A percentile compares a stretch with the other conserved stretches of the same genome.
Evolutionary conservation across 2,888 invertebrate genomes (phyloP).

Genomic region (Crematogaster levior): DNA sequence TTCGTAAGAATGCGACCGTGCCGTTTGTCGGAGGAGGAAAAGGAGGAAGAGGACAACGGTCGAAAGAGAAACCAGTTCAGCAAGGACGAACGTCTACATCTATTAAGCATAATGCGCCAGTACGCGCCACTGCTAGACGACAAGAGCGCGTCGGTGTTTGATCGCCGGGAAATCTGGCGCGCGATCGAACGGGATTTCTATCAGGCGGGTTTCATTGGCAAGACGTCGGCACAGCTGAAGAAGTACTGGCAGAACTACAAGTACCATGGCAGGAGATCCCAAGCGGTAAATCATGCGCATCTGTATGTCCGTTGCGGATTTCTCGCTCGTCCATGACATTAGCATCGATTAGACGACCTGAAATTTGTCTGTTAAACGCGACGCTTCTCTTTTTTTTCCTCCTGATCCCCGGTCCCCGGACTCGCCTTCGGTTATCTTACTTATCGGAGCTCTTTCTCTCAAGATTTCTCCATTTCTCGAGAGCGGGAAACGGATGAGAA

Average conservation of each 20-base stretch:
- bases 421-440: slow-evolving; percentile 15
- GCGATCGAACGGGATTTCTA: slow-evolving; percentile 72
- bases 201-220: slow-evolving; percentile 66
- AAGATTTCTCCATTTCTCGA: not conserved
- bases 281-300: slow-evolving; percentile 27
- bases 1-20: slow-evolving; percentile 55
- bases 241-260: slow-evolving; percentile 78
- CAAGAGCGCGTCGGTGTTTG: slow-evolving; percentile 69
- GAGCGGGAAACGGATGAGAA: not conserved
- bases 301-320: not conserved
- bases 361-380: slow-evolving; percentile 36
- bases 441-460: not conserved
- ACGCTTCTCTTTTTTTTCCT: not conserved
- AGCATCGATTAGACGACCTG: slow-evolving; percentile 36
- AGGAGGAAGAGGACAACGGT: slow-evolving; percentile 49
- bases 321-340: slow-evolving; percentile 21
- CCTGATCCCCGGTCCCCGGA: not conserved
- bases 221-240: slow-evolving; percentile 74
- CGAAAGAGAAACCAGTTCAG: slow-evolving; percentile 71
- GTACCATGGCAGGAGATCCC: slow-evolving; percentile 72
- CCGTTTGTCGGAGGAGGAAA: slow-evolving; percentile 42
- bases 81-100: slow-evolving; percentile 70
- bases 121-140: slow-evolving; percentile 70
- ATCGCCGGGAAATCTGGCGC: slow-evolving; percentile 73
- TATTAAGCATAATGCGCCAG: slow-evolving; percentile 70